Percentiles rank a stretch among this genome's conserved stretches.
phyloP scores from a whole-genome alignment of 2,888 invertebrate genomes.

The Mesorhabditis belari region DNA sequence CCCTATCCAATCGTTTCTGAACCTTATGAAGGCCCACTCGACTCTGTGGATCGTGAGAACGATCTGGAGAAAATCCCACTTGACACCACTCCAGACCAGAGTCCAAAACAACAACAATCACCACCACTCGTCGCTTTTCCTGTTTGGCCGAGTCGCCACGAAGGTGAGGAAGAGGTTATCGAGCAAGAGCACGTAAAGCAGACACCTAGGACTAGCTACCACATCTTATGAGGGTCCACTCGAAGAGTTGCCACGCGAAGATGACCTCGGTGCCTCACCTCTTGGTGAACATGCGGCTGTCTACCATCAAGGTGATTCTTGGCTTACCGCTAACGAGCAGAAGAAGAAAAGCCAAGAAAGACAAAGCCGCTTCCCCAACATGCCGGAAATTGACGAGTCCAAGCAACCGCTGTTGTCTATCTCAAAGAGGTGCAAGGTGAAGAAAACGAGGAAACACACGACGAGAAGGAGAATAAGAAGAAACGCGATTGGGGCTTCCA shows the following conservation, averaged over 20 bases:
- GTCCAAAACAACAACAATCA: too few species aligned
- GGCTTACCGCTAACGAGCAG: too few species aligned
- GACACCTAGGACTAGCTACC: constrained; percentile 8
- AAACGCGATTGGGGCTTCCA: neutral
- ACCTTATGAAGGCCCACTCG: too few species aligned
- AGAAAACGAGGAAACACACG: neutral
- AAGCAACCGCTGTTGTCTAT: constrained; percentile 7
- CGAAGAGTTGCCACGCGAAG: constrained; percentile 7
- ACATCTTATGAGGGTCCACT: constrained; percentile 13
- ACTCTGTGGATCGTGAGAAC: constrained; percentile 4
- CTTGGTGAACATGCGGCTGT: too few species aligned
- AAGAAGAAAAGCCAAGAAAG: too few species aligned
- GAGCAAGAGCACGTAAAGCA: constrained; percentile 13
- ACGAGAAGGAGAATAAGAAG: constrained; percentile 1
- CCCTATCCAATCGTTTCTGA: too few species aligned
- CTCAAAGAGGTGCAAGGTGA: neutral
- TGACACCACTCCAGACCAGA: constrained; percentile 3
- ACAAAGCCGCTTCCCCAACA: too few species aligned
- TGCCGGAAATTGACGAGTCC: too few species aligned
- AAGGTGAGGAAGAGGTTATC: constrained; percentile 21
- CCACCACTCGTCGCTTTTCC: too few species aligned
- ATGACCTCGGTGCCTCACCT: too few species aligned
- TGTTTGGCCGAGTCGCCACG: constrained; percentile 12
- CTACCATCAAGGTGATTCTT: too few species aligned
- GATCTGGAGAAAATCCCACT: constrained; percentile 14